These are phyloP conservation scores for Rhaphigaster nebulosa DNA, from an alignment of 2,888 invertebrate species.

Conservation along the genomic window DNA sequence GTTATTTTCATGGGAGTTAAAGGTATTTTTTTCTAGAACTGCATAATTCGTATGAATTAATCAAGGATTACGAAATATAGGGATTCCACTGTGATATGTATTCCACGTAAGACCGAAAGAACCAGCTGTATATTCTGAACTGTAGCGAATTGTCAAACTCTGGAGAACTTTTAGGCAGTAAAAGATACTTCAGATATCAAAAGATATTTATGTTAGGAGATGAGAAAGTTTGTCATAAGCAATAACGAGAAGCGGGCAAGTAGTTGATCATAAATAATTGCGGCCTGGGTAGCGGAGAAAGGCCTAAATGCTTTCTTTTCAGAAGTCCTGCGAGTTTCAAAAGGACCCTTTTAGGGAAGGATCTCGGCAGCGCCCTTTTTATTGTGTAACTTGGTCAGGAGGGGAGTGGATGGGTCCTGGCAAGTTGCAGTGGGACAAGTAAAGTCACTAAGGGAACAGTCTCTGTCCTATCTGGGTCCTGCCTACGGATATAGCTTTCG, in stretches of 20 bases:
- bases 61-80: neutral
- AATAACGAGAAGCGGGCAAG: neutral
- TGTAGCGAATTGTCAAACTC: neutral
- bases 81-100: neutral
- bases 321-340: neutral
- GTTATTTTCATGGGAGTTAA: too few species aligned
- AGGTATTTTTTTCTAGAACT: too few species aligned
- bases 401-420: neutral
- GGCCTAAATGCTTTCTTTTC: conserved; percentile 24
- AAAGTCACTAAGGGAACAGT: conserved; percentile 36
- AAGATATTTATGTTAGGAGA: neutral
- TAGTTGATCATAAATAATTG: conserved; percentile 12
- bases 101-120: neutral
- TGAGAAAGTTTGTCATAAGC: conserved; percentile 28
- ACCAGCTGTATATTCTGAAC: neutral
- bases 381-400: conserved; percentile 55
- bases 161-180: conserved; percentile 4
- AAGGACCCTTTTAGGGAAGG: conserved; percentile 44
- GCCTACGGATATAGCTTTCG: neutral
- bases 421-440: conserved; percentile 15
- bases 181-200: conserved; percentile 4
- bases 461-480: neutral
- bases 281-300: neutral
- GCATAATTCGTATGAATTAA: too few species aligned
- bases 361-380: conserved; percentile 21